These are phyloP conservation scores for Triplophysa tibetana DNA, from an alignment of 2,113 vertebrate genomes.

Conservation along the genomic window DNA sequence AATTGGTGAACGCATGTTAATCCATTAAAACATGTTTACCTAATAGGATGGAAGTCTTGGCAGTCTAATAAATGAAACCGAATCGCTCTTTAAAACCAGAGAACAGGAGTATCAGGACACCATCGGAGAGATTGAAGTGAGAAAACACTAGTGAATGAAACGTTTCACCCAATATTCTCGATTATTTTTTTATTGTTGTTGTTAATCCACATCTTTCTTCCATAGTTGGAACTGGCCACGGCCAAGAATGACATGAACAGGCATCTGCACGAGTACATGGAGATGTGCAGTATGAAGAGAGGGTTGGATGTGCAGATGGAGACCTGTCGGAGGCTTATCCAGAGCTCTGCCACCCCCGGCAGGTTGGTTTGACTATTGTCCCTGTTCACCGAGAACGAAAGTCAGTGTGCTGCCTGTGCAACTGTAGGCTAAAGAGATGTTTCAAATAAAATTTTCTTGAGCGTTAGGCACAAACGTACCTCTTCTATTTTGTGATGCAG, in stretches of 20 bases:
- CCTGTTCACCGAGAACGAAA: not conserved
- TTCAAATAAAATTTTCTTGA: too few species aligned
- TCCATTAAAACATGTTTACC: not conserved
- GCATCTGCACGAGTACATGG: slow-evolving; percentile 93
- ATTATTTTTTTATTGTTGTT: not conserved
- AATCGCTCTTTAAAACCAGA: slow-evolving; percentile 93
- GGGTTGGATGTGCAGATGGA: slow-evolving; percentile 91
- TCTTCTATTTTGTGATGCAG: slow-evolving; percentile 69
- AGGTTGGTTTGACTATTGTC: slow-evolving; percentile 44
- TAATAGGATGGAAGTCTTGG: slow-evolving; percentile 87
- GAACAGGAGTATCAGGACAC: slow-evolving; percentile 97
- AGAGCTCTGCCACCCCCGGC: slow-evolving; percentile 66
- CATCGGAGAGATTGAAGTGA: slow-evolving; percentile 95
- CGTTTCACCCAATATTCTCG: not conserved
- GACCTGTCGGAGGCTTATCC: slow-evolving; percentile 86
- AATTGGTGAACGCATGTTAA: too few species aligned
- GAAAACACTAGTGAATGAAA: not conserved
- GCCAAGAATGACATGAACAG: slow-evolving; percentile 94
- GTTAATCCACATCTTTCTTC: not conserved
- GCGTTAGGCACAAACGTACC: too few species aligned
- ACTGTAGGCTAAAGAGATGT: not conserved
- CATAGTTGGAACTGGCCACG: slow-evolving; percentile 85
- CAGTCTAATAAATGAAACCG: slow-evolving; percentile 92
- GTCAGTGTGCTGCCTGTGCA: not conserved
- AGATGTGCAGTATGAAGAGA: slow-evolving; percentile 94